These are phyloP conservation scores for Bombus waltoni DNA, from an alignment of 1,140 invertebrate species.

Conservation along the genomic window DNA sequence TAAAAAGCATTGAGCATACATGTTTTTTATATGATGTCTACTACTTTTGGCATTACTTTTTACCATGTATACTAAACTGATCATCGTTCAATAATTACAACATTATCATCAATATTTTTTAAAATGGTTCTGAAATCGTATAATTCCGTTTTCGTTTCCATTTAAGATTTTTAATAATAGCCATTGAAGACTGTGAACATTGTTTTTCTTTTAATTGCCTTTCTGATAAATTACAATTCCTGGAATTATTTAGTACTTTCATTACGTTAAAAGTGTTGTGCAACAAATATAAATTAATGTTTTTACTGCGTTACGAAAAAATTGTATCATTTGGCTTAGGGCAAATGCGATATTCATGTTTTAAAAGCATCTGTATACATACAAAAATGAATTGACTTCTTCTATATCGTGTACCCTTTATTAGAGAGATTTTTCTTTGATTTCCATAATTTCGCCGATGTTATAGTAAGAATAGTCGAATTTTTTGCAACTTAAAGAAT, in stretches of 20 bases:
- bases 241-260: background rate
- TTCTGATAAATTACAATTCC: background rate
- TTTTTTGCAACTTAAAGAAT: background rate
- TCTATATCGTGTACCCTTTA: background rate
- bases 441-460: background rate
- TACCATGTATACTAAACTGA: background rate
- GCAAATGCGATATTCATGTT: background rate
- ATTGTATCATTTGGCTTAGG: background rate
- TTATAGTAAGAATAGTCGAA: background rate
- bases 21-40: background rate
- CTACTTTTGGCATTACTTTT: background rate
- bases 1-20: background rate
- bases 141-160: background rate
- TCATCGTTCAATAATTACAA: background rate
- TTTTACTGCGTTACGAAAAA: background rate
- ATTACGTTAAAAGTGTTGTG: background rate
- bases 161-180: background rate
- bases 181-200: background rate
- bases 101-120: background rate
- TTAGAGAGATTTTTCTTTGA: background rate
- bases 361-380: background rate
- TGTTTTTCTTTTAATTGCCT: too few relatives aligned
- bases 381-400: background rate
- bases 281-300: background rate
- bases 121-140: background rate